A percentile compares a stretch with the other conserved stretches of the same genome.
Evolutionary conservation across 2,888 invertebrate genomes (phyloP).

Genomic region (Hemistola chrysoprasaria): DNA sequence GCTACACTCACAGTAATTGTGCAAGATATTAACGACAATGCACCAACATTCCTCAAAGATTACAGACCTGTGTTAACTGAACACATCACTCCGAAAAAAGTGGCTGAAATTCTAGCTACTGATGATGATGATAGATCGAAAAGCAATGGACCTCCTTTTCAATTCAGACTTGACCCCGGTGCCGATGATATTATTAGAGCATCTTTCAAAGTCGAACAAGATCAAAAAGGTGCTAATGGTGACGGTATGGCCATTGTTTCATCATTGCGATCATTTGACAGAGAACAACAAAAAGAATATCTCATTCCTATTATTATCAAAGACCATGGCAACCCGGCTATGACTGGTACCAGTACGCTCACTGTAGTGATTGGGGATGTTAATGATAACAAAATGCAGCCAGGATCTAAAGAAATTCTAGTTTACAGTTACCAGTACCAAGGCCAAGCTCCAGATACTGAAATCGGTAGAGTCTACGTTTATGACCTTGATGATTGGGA

Average conservation of each 20-base stretch:
- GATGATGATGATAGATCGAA: slow-evolving; percentile 97
- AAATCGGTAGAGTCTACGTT: slow-evolving; percentile 97
- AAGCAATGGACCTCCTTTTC: slow-evolving; percentile 98
- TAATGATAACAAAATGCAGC: slow-evolving; percentile 99
- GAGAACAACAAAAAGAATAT: slow-evolving; percentile 98
- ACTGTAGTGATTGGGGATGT: slow-evolving; percentile 98
- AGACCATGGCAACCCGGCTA: slow-evolving; percentile 97
- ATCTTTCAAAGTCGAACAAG: slow-evolving; percentile 98
- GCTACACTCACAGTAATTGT: slow-evolving; percentile 97
- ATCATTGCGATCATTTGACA: slow-evolving; percentile 95
- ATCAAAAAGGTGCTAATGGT: slow-evolving; percentile 98
- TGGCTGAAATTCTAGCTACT: slow-evolving; percentile 95
- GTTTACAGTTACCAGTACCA: slow-evolving; percentile 98
- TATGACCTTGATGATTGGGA: slow-evolving; percentile 99
- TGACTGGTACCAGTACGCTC: slow-evolving; percentile 97
- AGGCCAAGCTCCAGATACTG: slow-evolving; percentile 94
- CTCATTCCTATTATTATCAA: slow-evolving; percentile 98
- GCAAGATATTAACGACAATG: slow-evolving; percentile 97
- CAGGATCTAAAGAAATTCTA: slow-evolving; percentile 97
- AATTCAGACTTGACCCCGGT: slow-evolving; percentile 95
- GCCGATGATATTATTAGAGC: slow-evolving; percentile 96
- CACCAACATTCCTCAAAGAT: slow-evolving; percentile 95
- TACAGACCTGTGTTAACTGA: slow-evolving; percentile 96
- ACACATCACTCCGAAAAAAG: slow-evolving; percentile 94
- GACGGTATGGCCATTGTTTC: slow-evolving; percentile 99